Percentiles rank a stretch among this genome's conserved stretches.
These are phyloP conservation scores for Pogonocichla stellata DNA, from an alignment of 2,113 vertebrate species.

Conservation along the genomic window DNA sequence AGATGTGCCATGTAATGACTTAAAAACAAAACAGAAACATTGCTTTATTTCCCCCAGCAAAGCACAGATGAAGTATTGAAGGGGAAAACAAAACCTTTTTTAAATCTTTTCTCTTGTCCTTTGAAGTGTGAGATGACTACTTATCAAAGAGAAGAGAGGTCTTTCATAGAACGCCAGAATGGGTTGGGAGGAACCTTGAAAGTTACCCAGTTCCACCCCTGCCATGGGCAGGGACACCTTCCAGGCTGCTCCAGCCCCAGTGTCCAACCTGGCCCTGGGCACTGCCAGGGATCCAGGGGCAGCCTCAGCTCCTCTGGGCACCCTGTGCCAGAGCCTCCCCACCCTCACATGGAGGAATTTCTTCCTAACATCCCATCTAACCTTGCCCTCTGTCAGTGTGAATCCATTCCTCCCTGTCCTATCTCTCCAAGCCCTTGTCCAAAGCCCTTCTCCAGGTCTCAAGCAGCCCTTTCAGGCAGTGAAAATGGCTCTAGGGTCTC, in stretches of 20 bases:
- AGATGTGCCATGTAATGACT: background rate
- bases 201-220: rapidly evolving
- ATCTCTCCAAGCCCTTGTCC: background rate
- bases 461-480: rapidly evolving
- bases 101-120: background rate
- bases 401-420: background rate
- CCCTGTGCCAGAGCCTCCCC: rapidly evolving
- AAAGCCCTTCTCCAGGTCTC: background rate
- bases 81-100: background rate
- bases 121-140: rapidly evolving
- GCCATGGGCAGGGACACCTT: background rate
- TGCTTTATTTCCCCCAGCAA: background rate
- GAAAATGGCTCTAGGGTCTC: rapidly evolving
- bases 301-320: background rate
- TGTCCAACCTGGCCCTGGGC: rapidly evolving
- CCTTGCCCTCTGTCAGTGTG: rapidly evolving
- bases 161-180: background rate
- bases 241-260: background rate
- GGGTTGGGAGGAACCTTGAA: background rate
- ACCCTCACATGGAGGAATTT: background rate
- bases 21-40: background rate
- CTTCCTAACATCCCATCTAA: background rate
- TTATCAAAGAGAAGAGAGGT: background rate
- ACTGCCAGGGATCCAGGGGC: background rate
- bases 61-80: rapidly evolving